Conservation (phyloP, 2,113 vertebrate genomes). For the Triplophysa dalaica region DNA sequence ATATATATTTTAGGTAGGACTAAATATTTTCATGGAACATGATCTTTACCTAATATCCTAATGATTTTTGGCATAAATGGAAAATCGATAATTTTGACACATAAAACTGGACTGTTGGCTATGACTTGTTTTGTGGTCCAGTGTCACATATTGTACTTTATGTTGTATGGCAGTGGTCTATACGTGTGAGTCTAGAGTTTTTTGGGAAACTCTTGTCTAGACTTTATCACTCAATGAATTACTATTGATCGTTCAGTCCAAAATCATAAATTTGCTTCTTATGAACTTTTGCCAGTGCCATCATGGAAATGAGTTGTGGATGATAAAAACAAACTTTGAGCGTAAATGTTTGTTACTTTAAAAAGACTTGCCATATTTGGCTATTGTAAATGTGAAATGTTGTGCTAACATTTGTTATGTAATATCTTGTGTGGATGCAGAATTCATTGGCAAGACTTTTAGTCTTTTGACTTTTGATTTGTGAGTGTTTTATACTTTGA, state of each 20-base stretch:
- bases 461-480: background rate
- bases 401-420: background rate
- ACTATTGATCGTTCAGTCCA: background rate
- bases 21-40: too few species aligned
- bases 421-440: background rate
- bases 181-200: too few species aligned
- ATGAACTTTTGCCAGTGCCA: background rate
- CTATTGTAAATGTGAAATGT: background rate
- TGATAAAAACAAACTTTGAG: background rate
- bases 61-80: too few species aligned
- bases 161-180: too few species aligned
- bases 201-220: too few species aligned
- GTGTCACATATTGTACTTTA: too few species aligned
- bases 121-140: too few species aligned
- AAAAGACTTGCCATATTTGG: too few species aligned
- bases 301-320: background rate
- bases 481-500: background rate
- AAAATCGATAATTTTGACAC: too few species aligned
- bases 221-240: background rate
- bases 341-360: background rate
- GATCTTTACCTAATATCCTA: too few species aligned
- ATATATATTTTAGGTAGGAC: too few species aligned
- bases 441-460: background rate
- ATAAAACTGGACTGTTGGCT: too few species aligned
- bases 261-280: background rate